phyloP scores from a whole-genome alignment of 2,888 invertebrate genomes.

The Bhutanitis thaidina region DNA sequence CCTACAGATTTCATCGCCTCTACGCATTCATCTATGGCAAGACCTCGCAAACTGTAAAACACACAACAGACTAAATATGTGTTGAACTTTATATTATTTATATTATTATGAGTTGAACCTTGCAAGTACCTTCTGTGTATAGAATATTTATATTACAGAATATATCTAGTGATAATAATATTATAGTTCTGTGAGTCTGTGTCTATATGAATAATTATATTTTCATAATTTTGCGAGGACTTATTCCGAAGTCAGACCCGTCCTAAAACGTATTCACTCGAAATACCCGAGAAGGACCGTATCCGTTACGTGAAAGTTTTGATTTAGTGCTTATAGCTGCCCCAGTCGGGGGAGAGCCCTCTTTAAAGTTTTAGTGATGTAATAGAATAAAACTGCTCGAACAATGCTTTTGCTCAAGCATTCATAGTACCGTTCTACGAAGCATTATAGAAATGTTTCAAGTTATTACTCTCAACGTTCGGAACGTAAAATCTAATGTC shows the following conservation, averaged over 20 bases:
- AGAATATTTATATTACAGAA: no score
- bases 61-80: no score
- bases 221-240: conserved; percentile 32
- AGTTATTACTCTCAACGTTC: conserved; percentile 53
- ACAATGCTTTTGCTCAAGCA: conserved; percentile 59
- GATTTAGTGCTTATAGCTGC: conserved; percentile 77
- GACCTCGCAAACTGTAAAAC: no score
- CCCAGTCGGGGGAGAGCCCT: conserved; percentile 60
- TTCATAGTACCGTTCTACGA: conserved; percentile 50
- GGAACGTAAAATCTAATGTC: conserved; percentile 58
- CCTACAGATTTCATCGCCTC: no score
- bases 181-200: no score
- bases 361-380: conserved; percentile 72
- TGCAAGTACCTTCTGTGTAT: no score
- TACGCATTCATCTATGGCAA: no score
- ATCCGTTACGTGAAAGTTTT: conserved; percentile 70
- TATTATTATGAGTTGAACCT: no score
- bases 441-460: conserved; percentile 48
- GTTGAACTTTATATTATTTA: no score
- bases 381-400: conserved; percentile 76
- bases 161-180: no score
- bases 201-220: neutral
- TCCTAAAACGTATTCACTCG: conserved; percentile 58
- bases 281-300: conserved; percentile 54
- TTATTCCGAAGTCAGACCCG: conserved; percentile 46